Evolutionary conservation across 2,888 invertebrate genomes (phyloP), one percentile per base, ranked within the genome.

Genomic region (Apamea sordens): DNA sequence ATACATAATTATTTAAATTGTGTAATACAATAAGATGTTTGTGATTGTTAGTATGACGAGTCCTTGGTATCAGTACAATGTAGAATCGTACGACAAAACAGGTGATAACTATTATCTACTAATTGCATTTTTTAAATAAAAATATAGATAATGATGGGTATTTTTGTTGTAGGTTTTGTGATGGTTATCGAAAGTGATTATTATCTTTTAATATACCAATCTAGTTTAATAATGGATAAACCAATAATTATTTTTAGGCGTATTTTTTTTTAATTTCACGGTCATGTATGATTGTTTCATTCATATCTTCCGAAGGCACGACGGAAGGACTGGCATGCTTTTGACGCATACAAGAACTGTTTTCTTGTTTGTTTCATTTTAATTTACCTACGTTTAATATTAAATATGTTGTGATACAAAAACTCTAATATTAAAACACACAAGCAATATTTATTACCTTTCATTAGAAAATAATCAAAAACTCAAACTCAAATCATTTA

Each of bases 31-130:
- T 28, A 41, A 75, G 32, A 41, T 44, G n/a, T 44, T 68, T 59
- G 50, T 15, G 50, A 50, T n/a, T 65, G 24, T 59, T 64, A 81
- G 10, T 65, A 36, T 47, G 18, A 80, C 6, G 53, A 53, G 59
- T 7, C 32, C 59, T 83, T 80, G 77, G 77, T 36, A 28, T 68
- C 59, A 68, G 41, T 44, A 36, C 28, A 15, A 61, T 67, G n/a
- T 67, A 24, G 28, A 53, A 61, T 61, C 36, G 18, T 44, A 2
- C 13, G 18, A 36, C 41, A 76, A 83, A 82, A 53, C 61, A 76
- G 24, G n/a, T 83, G 67, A 44, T 15, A 68, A 68, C 13, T 10
- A 18, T 59, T 76, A 67, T 83, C 59, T 28, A 76, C 32, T 76
- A 83, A 83, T 44, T 73, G 64, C 36, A 65, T 41, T 11, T 32